Evolutionary conservation across 92 coral and sea anemone species (phyloP).

Genomic region (Zoanthus sociatus): DNA sequence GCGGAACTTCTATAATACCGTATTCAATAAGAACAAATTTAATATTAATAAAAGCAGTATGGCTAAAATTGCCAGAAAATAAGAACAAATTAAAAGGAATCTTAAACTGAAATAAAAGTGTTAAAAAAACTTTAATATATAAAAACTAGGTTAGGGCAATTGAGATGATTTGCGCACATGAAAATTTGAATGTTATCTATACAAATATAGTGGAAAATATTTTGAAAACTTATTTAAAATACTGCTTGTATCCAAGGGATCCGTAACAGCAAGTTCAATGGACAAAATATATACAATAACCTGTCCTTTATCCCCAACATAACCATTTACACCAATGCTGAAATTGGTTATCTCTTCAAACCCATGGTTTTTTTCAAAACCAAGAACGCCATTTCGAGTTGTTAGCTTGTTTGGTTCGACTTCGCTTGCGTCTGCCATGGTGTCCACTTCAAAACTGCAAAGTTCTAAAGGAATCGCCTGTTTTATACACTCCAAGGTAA

Average conservation of each 20-base stretch:
- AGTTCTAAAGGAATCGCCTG: neutral
- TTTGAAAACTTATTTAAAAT: neutral
- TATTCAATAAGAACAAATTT: too few species aligned
- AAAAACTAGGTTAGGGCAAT: too few species aligned
- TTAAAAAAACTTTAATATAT: too few species aligned
- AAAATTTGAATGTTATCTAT: too few species aligned
- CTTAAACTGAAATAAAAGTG: too few species aligned
- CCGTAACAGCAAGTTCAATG: conserved; percentile 17
- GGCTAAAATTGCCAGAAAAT: too few species aligned
- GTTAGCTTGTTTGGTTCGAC: conserved; percentile 32
- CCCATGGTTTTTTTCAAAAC: conserved; percentile 20
- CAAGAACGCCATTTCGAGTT: conserved; percentile 26
- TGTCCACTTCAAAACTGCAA: neutral
- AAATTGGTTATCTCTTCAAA: conserved; percentile 30
- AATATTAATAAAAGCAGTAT: too few species aligned
- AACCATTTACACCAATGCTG: conserved; percentile 32
- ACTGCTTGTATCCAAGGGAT: conserved; percentile 13
- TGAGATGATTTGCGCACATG: too few species aligned
- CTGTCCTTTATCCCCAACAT: conserved; percentile 40
- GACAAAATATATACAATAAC: conserved; percentile 18
- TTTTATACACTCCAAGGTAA: neutral
- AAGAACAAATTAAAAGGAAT: too few species aligned
- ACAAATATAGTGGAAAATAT: too few species aligned
- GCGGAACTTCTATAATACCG: too few species aligned
- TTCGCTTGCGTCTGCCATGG: conserved; percentile 13